Base-by-base conservation (phyloP, 2,113 vertebrate species). In the Sander lucioperca region DNA sequence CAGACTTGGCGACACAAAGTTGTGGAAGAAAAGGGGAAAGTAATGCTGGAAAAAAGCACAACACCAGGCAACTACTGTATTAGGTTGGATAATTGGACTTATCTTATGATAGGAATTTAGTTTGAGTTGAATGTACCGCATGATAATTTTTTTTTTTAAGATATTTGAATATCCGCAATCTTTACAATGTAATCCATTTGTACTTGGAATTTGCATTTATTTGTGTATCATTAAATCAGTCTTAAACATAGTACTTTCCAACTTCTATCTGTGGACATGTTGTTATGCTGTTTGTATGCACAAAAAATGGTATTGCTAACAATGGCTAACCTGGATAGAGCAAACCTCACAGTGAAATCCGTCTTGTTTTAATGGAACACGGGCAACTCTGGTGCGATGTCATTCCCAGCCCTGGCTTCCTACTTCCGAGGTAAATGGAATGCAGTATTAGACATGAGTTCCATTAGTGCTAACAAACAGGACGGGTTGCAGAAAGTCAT, bases 401-500 rank as follows among this genome's bases (percentile, higher is more conserved):
- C 10, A 43, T 11, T 43, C 9, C 39, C 10, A 43, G 39, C 9
- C 11, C 9, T 2, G 39, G 39, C 39, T 43, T 43, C 10, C 39
- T 43, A 43, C 39, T 43, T 43, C 39, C 10, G 10, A 43, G 9
- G 39, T 43, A 43, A 43, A 43, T 43, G 39, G 39, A 43, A 43
- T 0, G 10, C 39, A 43, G 10, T 43, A 43, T 10, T 43, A 36
- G 8, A 14, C 76, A 63, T n/a, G 47, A 62, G 25, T 54, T 74
- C 58, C 18, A 77, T 77, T 80, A 73, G 63, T 56, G 25, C 10
- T 61, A 64, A 68, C 13, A 61, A 61, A 58, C 16, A 63, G 30
- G 25, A 66, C 33, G n/a, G n/a, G 56, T 62, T 82, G 54, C 21
- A 63, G 70, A 45, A 67, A 73, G 64, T 75, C 4, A 67, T 53